Evolutionary conservation across 1,140 invertebrate species (phyloP), one percentile per base, ranked within the genome.

Genomic region (Conus betulinus): DNA sequence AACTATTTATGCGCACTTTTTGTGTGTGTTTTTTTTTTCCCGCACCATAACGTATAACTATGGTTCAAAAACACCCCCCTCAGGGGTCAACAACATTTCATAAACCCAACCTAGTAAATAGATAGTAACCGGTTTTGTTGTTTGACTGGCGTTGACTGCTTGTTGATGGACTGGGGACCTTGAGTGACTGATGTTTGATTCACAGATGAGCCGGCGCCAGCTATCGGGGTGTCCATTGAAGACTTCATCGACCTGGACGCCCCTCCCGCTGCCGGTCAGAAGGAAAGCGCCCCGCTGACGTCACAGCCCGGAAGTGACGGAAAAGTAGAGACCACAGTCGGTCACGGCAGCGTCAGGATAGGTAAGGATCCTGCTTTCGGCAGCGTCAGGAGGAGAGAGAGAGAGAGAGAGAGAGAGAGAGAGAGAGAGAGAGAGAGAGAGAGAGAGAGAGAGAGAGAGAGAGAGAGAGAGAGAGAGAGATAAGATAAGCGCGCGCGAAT

Each of bases 241-340:
- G 84, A 85, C 39, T 85, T 85, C 84, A 85, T 85, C 8, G 84
- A 85, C 25, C 55, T 85, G 23, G 84, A 85, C 60, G 84, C 53
- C 55, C 84, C 84, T 60, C 84, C 55, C 11, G n/a, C 84, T 17
- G 10, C 84, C 13, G 17, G 10, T 23, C 55, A 23, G 3, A 85
- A 60, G 84, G 84, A 85, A 25, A 39, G 39, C 10, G 60, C 39
- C 17, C 57, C 39, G 78, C 78, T 63, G 57, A 63, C 57, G 23
- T 85, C 55, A 63, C 84, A 67, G 55, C 13, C 84, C 55, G 84
- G 67, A 71, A 71, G 67, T 71, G 67, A 71, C 67, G 67, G 82
- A 11, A 25, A 55, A 25, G 15, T 39, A 20, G 82, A 57, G 51
- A 53, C 23, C 6, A 55, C 52, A 7, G 52, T 53, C 82, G 82